These are phyloP conservation scores for Apocrypta bakeri DNA, from an alignment of 1,140 invertebrate species.

Conservation along the genomic window DNA sequence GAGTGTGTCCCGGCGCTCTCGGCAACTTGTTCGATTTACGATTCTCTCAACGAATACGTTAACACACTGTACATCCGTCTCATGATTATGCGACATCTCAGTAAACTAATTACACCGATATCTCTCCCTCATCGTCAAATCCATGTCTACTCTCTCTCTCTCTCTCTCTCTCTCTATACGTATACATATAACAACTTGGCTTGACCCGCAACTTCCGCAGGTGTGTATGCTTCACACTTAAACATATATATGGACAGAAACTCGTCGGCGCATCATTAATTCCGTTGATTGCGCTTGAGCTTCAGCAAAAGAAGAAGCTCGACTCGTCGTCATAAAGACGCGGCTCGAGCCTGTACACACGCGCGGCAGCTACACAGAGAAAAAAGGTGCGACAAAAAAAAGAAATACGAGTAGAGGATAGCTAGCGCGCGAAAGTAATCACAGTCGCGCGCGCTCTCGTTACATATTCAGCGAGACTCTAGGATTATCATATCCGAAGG, in stretches of 20 bases:
- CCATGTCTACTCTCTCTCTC: too few relatives aligned
- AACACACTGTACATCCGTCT: not conserved
- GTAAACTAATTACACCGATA: conserved; percentile 2
- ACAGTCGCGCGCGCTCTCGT: conserved; percentile 62
- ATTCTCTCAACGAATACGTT: conserved; percentile 24
- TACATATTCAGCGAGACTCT: conserved; percentile 71
- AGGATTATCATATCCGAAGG: conserved; percentile 70
- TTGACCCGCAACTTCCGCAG: not conserved
- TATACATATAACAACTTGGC: not conserved
- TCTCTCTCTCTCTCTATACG: too few relatives aligned
- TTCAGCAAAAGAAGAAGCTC: conserved; percentile 22
- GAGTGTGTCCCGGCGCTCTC: not conserved
- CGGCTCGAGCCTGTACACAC: conserved; percentile 3
- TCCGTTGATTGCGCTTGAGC: conserved; percentile 22
- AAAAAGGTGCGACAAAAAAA: conserved; percentile 53
- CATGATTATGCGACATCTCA: conserved; percentile 13
- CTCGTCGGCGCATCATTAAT: conserved; percentile 19
- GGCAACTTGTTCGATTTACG: conserved; percentile 3
- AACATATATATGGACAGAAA: not conserved
- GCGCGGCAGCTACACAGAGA: conserved; percentile 26
- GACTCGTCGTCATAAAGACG: conserved; percentile 2
- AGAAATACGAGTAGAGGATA: conserved; percentile 53
- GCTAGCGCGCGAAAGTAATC: conserved; percentile 60
- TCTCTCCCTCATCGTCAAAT: not conserved
- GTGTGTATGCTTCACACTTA: too few relatives aligned